Base-by-base conservation (phyloP, 2,113 vertebrate species). In the Hemichromis elongatus region DNA sequence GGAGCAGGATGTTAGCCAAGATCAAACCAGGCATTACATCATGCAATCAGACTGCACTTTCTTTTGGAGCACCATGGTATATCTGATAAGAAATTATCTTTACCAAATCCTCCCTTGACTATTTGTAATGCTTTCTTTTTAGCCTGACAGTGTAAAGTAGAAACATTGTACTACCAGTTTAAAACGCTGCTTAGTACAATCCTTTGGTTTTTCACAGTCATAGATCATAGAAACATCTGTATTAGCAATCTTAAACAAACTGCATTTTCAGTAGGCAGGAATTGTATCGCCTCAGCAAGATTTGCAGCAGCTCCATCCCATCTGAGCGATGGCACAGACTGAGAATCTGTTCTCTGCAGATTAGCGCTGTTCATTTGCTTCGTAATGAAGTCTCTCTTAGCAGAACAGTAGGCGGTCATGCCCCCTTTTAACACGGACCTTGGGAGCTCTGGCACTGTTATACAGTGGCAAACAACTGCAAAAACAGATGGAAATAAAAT, bases 301-400 rank as follows among this genome's bases (percentile, higher is more conserved):
- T 18, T 59, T 79, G 24, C 79, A 56, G 63, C 37, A 85, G 47
- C 66, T 86, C 50, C 37, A 82, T 85, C 82, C 79, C 70, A 89
- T 86, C 75, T 85, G 56, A 83, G 70, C 45, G 81, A 92, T 75
- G 79, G 87, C 11, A 63, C 52, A 87, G 81, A 85, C 66, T 83
- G 70, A 19, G 59, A 87, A 81, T 90, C 84, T 92, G 88, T 89
- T 87, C 57, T 89, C 50, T 84, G 66, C 33, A 88, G 83, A 93
- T 93, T 93, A 92, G 84, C 33, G 2, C 82, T 73, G 82, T 93
- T 92, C 86, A 93, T 93, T 92, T 91, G 85, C 86, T 84, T 88
- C 61, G 53, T 93, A 92, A 92, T 93, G 77, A 94, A 92, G 83
- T 90, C 84, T 83, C 79, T 85, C 70, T 86, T 40, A 85, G 85